Evolutionary conservation across 1,140 invertebrate species (phyloP), one percentile per base, ranked within the genome.

Genomic region (Drosophila ercepeae): DNA sequence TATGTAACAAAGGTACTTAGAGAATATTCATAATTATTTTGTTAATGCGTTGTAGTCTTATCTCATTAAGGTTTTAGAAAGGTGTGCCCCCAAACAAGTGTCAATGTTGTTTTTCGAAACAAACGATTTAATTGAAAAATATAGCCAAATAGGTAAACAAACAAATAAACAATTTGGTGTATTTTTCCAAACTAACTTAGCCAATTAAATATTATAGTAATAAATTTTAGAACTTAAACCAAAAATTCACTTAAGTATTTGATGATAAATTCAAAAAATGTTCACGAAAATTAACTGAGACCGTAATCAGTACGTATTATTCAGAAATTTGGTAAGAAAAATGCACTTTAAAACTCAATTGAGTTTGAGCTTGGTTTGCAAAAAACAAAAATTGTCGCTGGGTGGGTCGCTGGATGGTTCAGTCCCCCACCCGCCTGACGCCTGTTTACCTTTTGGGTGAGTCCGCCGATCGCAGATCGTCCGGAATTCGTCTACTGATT

Each of bases 331-430:
- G 36, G 4, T 14, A 39, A 14, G 13, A 39, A 16, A 64, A 61
- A 64, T 64, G 29, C 57, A 48, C 21, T 44, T 23, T 36, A 19
- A 14, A 21, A 27, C 13, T 39, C 36, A 49, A 2, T 41, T 48
- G 9, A 60, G 55, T 48, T 64, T 48, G 4, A 41, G 55, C 60
- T 64, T 16, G 42, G 42, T 21, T 60, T 39, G 55, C 60, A 46
- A 64, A 39, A 60, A n/a, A 16, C 0, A 39, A 39, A 39, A 14
- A 39, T 39, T 25, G 55, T 64, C 55, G 42, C 13, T 36, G 42
- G 29, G 57, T 29, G 42, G n/a, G 55, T 64, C 55, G 42, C 13
- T 36, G 42, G 29, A 42, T 29, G 42, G n/a, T n/a, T 3, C 14
- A 42, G 1, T 19, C 60, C 16, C 27, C 13, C n/a, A 19, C 13